These are phyloP conservation scores for Oryzaephilus surinamensis DNA, from an alignment of 1,140 invertebrate species.

Conservation along the genomic window DNA sequence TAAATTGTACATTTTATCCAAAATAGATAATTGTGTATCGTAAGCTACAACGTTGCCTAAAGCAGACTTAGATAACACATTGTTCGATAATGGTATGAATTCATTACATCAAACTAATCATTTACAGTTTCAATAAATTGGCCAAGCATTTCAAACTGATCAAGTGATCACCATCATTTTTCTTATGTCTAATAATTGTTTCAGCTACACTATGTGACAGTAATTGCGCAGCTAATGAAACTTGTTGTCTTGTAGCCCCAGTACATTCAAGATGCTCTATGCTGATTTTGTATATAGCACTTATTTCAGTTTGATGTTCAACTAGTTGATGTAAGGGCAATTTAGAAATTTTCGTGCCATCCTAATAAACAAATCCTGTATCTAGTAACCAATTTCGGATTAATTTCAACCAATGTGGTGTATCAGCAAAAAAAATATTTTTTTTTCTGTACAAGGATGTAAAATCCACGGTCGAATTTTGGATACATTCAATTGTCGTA, in stretches of 20 bases:
- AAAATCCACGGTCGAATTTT: too few species aligned
- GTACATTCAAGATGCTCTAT: slow-evolving; percentile 2
- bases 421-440: slow-evolving; percentile 9
- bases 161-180: neutral
- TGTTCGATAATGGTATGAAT: neutral
- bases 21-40: neutral
- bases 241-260: slow-evolving; percentile 6
- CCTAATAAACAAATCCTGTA: slow-evolving; percentile 8
- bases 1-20: slow-evolving; percentile 3
- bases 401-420: slow-evolving; percentile 10
- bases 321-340: neutral
- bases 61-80: neutral
- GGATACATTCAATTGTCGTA: too few species aligned
- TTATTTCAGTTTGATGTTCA: slow-evolving; percentile 4
- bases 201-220: slow-evolving; percentile 6
- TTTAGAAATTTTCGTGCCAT: neutral
- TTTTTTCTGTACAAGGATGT: neutral
- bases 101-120: slow-evolving; percentile 8
- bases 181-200: neutral
- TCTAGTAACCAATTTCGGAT: slow-evolving; percentile 12
- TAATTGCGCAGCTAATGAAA: slow-evolving; percentile 7
- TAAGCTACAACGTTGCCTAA: neutral
- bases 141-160: neutral
- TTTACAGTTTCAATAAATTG: slow-evolving; percentile 2
- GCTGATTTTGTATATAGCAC: neutral